These are phyloP conservation scores for Piscicola geometra DNA, from an alignment of 2,888 invertebrate genomes.

Conservation along the genomic window DNA sequence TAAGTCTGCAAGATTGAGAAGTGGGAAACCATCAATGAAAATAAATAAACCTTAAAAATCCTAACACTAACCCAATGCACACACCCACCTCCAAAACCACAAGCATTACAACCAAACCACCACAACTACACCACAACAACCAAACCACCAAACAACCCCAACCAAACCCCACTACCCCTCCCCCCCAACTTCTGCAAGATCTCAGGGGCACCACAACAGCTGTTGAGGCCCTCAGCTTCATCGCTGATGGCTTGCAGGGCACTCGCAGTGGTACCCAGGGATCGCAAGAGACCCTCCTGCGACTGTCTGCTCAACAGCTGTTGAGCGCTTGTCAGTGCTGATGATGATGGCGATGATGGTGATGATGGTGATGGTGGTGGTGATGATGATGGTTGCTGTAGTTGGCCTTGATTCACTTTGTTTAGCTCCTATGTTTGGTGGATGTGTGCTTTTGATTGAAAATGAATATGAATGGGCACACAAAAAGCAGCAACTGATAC, in stretches of 20 bases:
- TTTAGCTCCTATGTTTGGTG: too few relatives aligned
- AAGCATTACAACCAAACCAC: not conserved
- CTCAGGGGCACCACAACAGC: constrained; percentile 6
- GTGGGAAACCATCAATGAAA: too few relatives aligned
- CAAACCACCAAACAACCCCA: too few relatives aligned
- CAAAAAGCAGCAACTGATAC: too few relatives aligned
- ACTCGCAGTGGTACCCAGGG: not conserved
- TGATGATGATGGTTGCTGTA: not conserved
- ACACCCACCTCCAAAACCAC: not conserved
- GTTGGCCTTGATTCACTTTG: not conserved
- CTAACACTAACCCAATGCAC: too few relatives aligned
- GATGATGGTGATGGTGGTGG: not conserved
- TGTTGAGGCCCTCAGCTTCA: not conserved
- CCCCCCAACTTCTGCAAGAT: not conserved
- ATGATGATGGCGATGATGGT: not conserved
- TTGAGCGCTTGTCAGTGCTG: not conserved
- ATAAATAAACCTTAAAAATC: too few relatives aligned
- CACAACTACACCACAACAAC: not conserved
- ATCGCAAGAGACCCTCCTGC: constrained; percentile 3
- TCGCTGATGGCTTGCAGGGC: not conserved
- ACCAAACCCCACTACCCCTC: too few relatives aligned
- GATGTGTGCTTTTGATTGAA: too few relatives aligned
- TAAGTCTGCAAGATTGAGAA: too few relatives aligned
- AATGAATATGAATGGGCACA: too few relatives aligned
- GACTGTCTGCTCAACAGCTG: constrained; percentile 5